These are phyloP conservation scores for Plebejus argus DNA, from an alignment of 2,888 invertebrate species.

Conservation along the genomic window DNA sequence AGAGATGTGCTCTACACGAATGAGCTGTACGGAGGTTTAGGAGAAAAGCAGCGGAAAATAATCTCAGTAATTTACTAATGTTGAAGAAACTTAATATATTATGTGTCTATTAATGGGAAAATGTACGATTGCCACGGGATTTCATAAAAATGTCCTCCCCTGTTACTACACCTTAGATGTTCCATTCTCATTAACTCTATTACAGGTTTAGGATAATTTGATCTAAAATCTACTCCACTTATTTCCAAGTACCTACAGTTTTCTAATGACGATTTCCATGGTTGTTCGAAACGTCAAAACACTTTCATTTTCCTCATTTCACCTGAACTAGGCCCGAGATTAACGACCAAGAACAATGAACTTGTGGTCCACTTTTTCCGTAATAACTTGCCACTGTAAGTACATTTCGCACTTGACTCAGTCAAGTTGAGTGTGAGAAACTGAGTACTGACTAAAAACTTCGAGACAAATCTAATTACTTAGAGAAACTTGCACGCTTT, in stretches of 20 bases:
- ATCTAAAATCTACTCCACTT: not conserved
- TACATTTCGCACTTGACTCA: not conserved
- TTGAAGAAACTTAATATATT: too few relatives aligned
- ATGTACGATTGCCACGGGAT: too few relatives aligned
- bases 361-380: not conserved
- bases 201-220: too few relatives aligned
- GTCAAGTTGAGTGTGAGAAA: not conserved
- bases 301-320: conserved; percentile 31
- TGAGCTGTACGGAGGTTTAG: not conserved
- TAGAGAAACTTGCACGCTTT: not conserved
- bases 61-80: too few relatives aligned
- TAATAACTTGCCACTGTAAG: not conserved
- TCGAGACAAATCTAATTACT: not conserved
- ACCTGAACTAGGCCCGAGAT: not conserved
- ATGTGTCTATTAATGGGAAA: too few relatives aligned
- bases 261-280: conserved; percentile 3
- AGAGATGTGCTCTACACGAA: not conserved
- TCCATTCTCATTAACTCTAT: too few relatives aligned
- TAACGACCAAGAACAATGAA: conserved; percentile 14
- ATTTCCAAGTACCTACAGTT: not conserved
- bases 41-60: too few relatives aligned
- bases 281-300: conserved; percentile 11
- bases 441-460: too few relatives aligned
- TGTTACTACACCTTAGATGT: too few relatives aligned
- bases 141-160: too few relatives aligned